phyloP scores from a whole-genome alignment of 1,140 invertebrate species.

The Proctacanthus coquilletti region DNA sequence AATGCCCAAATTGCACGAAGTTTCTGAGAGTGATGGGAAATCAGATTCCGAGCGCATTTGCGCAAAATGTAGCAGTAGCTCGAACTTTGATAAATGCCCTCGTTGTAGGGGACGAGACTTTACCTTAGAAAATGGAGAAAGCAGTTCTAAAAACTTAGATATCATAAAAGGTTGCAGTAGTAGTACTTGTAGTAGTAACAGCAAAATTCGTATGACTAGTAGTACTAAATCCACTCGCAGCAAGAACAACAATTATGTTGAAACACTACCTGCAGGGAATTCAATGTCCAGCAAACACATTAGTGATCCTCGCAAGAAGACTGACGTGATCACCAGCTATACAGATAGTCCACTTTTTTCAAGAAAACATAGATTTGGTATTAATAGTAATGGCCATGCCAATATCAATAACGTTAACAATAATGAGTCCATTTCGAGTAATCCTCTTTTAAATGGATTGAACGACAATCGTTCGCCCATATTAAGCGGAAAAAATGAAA shows the following conservation, averaged over 20 bases:
- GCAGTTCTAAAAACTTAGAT: too few relatives aligned
- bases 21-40: conserved; percentile 15
- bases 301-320: conserved; percentile 14
- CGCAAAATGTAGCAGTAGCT: conserved; percentile 14
- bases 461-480: conserved; percentile 19
- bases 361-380: conserved; percentile 27
- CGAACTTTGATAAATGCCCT: neutral
- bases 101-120: too few relatives aligned
- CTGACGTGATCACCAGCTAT: conserved; percentile 28
- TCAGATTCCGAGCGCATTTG: conserved; percentile 3
- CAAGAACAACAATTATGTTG: too few relatives aligned
- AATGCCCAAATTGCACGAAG: conserved; percentile 25
- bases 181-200: too few relatives aligned
- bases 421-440: conserved; percentile 3
- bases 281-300: too few relatives aligned
- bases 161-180: too few relatives aligned
- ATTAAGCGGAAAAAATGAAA: conserved; percentile 21
- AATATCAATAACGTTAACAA: conserved; percentile 11
- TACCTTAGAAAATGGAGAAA: too few relatives aligned
- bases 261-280: too few relatives aligned
- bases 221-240: too few relatives aligned
- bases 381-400: conserved; percentile 8
- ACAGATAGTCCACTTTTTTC: conserved; percentile 30
- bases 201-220: too few relatives aligned
- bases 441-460: conserved; percentile 2